Conservation (phyloP, 2,797 vertebrate species). For the Babyrousa celebensis region DNA sequence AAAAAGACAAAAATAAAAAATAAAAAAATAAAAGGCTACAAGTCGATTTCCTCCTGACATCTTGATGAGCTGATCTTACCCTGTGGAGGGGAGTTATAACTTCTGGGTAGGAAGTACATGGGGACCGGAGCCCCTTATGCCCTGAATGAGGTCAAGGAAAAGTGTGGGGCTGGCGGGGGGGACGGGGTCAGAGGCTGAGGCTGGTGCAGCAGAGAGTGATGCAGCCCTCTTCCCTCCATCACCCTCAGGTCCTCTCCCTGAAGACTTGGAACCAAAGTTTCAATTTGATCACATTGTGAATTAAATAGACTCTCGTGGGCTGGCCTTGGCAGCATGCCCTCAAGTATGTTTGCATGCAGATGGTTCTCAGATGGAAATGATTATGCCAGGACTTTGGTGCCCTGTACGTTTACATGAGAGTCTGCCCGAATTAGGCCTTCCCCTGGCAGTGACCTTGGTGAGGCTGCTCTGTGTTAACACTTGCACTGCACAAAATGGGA, state of each 20-base stretch:
- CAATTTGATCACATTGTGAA: not conserved
- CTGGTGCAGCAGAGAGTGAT: no score
- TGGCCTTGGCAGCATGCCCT: not conserved
- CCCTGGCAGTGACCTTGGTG: not conserved
- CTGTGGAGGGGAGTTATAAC: not conserved
- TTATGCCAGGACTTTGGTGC: not conserved
- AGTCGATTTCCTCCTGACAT: not conserved
- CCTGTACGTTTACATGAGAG: not conserved
- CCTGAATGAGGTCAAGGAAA: not conserved
- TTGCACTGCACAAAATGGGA: no score
- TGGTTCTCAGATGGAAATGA: not conserved
- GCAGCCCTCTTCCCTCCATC: no score
- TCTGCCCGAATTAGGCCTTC: not conserved
- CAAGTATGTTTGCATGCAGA: not conserved
- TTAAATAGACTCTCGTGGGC: not conserved
- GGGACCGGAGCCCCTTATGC: not conserved
- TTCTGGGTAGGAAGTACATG: not conserved
- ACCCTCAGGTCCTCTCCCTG: not conserved
- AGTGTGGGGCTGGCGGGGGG: not conserved
- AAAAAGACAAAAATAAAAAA: no score
- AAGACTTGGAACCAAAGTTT: slow-evolving; percentile 43
- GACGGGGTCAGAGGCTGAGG: not conserved
- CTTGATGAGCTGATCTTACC: not conserved
- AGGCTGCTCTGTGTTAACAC: not conserved
- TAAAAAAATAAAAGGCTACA: slow-evolving; percentile 29